Evolutionary conservation across 2,113 vertebrate genomes (phyloP), one percentile per base, ranked within the genome.

Genomic region (Scartelaos histophorus): DNA sequence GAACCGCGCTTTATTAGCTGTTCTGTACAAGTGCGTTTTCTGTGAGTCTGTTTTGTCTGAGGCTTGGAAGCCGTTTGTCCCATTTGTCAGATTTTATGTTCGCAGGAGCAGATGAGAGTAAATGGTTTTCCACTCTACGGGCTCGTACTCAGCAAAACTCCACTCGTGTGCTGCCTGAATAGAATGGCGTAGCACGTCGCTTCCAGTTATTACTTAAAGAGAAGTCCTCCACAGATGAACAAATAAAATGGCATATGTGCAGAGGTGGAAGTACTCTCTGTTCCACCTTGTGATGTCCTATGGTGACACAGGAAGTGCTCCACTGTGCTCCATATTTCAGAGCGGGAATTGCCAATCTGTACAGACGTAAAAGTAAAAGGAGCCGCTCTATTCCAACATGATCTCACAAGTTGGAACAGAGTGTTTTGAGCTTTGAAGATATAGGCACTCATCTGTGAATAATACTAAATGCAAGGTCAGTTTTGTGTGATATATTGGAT

Each of bases 71-170:
- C 16, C 7, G 58, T 61, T 61, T 60, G 3, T 16, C 13, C 19
- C 29, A 64, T 64, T 38, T 64, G 34, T 64, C 34, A n/a, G 25
- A 19, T 43, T 62, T 64, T 35, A 64, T 64, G 34, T 64, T 64
- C 10, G 17, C 61, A 34, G 34, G 29, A 61, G 58, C 25, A 61
- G 16, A 10, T 29, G 25, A 4, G 13, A 34, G 53, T 56, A 56
- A 56, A n/a, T 56, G 19, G 17, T 54, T 19, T 4, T 54, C 17
- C 19, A n/a, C n/a, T 54, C 53, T 54, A 54, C 19, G 7, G 12
- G 22, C 56, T 58, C 10, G 12, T 22, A 64, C 9, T 64, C 4
- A 12, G 61, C 7, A 64, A 64, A 64, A 43, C n/a, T 43, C 34
- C 61, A n/a, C 34, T 21, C 19, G 13, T 43, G 34, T 64, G 61